phyloP scores from a whole-genome alignment of 2,888 invertebrate genomes.

The Netelia melanura region DNA sequence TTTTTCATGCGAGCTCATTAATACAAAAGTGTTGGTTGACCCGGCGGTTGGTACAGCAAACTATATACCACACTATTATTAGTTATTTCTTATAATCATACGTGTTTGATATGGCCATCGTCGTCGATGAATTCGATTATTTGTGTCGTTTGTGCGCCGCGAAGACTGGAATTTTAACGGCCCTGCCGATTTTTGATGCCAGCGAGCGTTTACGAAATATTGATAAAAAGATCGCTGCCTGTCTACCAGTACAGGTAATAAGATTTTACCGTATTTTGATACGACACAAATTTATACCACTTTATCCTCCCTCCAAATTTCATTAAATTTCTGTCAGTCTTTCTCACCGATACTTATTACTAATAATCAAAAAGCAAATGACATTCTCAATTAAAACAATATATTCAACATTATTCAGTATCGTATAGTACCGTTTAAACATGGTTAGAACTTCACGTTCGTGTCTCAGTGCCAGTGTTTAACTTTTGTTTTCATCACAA shows the following conservation, averaged over 20 bases:
- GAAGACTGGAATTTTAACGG: conserved; percentile 84
- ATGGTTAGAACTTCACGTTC: too few relatives aligned
- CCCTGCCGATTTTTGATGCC: conserved; percentile 85
- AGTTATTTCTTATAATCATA: conserved; percentile 12
- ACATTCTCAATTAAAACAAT: not conserved
- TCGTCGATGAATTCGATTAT: conserved; percentile 82
- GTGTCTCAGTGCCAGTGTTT: too few relatives aligned
- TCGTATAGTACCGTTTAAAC: too few relatives aligned
- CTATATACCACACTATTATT: conserved; percentile 1
- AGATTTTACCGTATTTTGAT: conserved; percentile 66
- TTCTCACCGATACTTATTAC: not conserved
- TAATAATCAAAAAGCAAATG: not conserved
- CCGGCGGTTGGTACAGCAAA: conserved; percentile 44
- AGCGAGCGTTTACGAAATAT: conserved; percentile 86
- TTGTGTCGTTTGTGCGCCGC: conserved; percentile 84
- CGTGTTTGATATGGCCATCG: conserved; percentile 72
- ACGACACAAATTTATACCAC: conserved; percentile 31
- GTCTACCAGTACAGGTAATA: conserved; percentile 86
- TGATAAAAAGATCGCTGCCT: conserved; percentile 87
- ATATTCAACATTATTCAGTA: too few relatives aligned
- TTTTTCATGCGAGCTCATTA: conserved; percentile 41
- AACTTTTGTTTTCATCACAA: too few relatives aligned
- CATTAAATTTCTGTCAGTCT: not conserved
- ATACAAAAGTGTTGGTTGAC: conserved; percentile 43
- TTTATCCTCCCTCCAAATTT: not conserved